A percentile compares a stretch with the other conserved stretches of the same genome.
Evolutionary conservation across 1,140 invertebrate genomes (phyloP).

Genomic region (Brachionus rotundiformis): DNA sequence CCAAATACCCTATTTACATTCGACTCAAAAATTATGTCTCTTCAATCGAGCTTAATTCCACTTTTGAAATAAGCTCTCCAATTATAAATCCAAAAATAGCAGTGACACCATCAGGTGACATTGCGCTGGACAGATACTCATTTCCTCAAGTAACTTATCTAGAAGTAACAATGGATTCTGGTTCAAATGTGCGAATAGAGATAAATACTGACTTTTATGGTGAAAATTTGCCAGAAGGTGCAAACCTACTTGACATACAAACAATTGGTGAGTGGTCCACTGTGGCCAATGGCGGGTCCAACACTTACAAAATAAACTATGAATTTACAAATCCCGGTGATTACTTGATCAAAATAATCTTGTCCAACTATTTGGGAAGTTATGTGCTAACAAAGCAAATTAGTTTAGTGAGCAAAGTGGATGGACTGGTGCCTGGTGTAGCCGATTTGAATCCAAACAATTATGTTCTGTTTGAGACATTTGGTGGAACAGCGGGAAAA

Average conservation of each 20-base stretch:
- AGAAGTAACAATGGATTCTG: conserved; percentile 30
- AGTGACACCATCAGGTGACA: neutral
- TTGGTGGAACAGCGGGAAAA: conserved; percentile 12
- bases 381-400: neutral
- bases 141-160: neutral
- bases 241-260: neutral
- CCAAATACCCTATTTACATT: neutral
- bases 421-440: neutral
- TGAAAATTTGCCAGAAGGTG: neutral
- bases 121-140: neutral
- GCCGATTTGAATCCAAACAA: conserved; percentile 13
- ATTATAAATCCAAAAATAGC: conserved; percentile 19
- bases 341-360: neutral
- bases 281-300: neutral
- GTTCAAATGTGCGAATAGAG: conserved; percentile 43
- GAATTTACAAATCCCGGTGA: conserved; percentile 14
- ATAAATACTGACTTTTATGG: conserved; percentile 6
- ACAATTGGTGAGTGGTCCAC: neutral
- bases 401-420: conserved; percentile 14
- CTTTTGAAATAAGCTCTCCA: conserved; percentile 39
- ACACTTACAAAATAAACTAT: neutral
- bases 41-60: neutral
- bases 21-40: conserved; percentile 23
- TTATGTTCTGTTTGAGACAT: neutral
- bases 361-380: neutral